phyloP scores from a whole-genome alignment of 2,113 vertebrate species.

The Gulo gulo region DNA sequence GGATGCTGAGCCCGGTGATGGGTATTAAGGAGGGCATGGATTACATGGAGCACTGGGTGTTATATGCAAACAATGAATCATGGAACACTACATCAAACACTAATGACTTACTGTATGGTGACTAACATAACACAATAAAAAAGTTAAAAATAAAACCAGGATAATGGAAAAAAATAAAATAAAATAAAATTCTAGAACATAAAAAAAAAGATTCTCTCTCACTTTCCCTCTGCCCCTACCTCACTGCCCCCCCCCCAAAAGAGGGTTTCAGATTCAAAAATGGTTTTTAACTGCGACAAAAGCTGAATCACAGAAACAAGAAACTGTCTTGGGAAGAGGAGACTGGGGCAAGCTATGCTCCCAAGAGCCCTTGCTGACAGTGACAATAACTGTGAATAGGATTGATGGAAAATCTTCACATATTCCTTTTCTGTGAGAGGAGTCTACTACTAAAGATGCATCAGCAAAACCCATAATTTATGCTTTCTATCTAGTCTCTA shows the following conservation, averaged over 20 bases:
- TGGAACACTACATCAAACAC: no score
- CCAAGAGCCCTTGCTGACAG: background rate
- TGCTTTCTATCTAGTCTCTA: background rate
- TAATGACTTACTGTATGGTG: no score
- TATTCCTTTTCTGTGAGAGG: background rate
- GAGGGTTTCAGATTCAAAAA: background rate
- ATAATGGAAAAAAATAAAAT: no score
- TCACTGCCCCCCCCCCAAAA: background rate
- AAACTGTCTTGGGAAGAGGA: background rate
- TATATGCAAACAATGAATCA: no score
- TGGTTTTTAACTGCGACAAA: background rate
- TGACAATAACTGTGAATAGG: background rate
- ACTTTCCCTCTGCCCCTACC: background rate
- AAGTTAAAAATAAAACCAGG: no score
- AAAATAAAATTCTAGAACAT: no score
- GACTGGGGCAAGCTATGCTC: background rate
- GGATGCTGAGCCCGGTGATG: no score
- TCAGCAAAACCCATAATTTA: constrained; percentile 3
- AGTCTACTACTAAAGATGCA: background rate
- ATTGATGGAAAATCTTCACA: background rate
- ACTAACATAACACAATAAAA: no score
- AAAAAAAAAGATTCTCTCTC: no score
- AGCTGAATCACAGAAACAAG: background rate
- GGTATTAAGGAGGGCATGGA: no score
- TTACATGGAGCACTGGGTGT: no score